A percentile compares a stretch with the other conserved stretches of the same genome.
Conservation (phyloP, 2,113 vertebrate species). For the Mormoops blainvillei region DNA sequence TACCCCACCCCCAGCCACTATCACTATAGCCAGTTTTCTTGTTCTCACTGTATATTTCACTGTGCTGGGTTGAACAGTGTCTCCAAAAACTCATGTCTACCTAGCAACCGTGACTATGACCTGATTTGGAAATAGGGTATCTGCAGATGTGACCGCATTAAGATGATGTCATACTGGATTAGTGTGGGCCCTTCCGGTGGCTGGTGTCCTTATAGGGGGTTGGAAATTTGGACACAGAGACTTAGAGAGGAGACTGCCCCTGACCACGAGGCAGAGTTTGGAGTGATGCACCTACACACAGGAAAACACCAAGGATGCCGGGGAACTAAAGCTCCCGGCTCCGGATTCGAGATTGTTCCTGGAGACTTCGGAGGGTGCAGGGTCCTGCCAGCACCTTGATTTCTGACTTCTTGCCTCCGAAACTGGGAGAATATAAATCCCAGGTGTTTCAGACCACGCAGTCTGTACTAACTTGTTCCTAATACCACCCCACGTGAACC, state of each 20-base stretch:
- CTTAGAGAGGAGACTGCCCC: accelerated
- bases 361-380: neutral
- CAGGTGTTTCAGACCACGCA: no score
- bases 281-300: accelerated
- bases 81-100: neutral
- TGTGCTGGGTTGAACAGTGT: neutral
- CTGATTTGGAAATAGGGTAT: neutral
- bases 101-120: neutral
- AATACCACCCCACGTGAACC: accelerated
- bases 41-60: neutral
- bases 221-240: neutral
- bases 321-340: accelerated
- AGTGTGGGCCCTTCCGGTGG: neutral
- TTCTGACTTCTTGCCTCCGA: neutral
- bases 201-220: neutral
- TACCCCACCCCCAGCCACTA: accelerated
- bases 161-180: neutral
- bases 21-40: neutral
- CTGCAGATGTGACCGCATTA: neutral
- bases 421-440: neutral
- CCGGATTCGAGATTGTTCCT: no score
- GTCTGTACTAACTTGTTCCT: accelerated
- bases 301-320: accelerated
- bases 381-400: neutral
- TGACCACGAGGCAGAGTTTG: neutral